Conservation (phyloP, 2,888 invertebrate genomes). For the Chesias legatella region DNA sequence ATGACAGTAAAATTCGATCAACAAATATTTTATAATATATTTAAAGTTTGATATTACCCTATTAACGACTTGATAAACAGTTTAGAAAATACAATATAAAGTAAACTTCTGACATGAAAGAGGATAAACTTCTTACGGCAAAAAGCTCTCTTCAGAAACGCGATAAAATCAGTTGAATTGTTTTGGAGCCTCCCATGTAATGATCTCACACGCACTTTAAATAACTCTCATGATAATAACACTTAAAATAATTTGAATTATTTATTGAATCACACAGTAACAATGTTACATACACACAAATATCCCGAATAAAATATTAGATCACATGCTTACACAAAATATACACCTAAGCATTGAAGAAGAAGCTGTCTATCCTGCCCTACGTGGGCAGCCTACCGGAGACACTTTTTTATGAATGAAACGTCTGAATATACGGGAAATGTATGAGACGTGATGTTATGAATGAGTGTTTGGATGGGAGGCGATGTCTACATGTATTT, state of each 20-base stretch:
- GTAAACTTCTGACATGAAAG: too few relatives aligned
- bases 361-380: slow-evolving; percentile 14
- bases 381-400: slow-evolving; percentile 19
- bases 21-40: too few relatives aligned
- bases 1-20: too few relatives aligned
- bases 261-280: background rate
- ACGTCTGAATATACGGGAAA: slow-evolving; percentile 41
- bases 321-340: slow-evolving; percentile 49
- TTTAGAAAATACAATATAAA: too few relatives aligned
- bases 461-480: slow-evolving; percentile 59
- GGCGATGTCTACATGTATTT: slow-evolving; percentile 70
- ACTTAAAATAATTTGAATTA: background rate
- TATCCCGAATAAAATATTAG: background rate
- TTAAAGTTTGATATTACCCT: too few relatives aligned
- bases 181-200: background rate
- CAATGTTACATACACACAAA: background rate
- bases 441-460: slow-evolving; percentile 55
- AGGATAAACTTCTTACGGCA: too few relatives aligned
- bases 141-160: too few relatives aligned
- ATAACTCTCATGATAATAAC: background rate
- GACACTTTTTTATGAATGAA: slow-evolving; percentile 48
- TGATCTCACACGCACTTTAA: slow-evolving; percentile 1
- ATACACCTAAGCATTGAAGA: slow-evolving; percentile 59
- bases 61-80: too few relatives aligned
- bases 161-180: too few relatives aligned